Conservation (phyloP, 2,113 vertebrate species). For the Campylomormyrus numenius region DNA sequence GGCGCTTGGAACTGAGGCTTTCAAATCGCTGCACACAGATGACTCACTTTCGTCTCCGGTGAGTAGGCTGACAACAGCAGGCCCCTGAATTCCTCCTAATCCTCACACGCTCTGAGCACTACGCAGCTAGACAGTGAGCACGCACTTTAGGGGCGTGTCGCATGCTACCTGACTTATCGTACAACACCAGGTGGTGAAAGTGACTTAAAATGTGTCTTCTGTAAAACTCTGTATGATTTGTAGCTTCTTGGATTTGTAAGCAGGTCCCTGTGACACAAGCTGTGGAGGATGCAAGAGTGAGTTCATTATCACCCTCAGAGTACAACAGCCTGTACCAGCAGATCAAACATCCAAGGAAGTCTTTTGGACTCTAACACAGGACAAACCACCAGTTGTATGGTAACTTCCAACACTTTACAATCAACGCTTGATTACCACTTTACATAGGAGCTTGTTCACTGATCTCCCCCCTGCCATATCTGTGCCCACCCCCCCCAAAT, state of each 20-base stretch:
- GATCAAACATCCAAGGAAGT: neutral
- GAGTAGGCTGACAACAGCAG: conserved; percentile 1
- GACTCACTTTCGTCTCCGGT: neutral
- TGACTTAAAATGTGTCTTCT: neutral
- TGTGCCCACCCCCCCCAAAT: no score
- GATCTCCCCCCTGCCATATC: neutral
- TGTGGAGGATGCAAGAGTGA: neutral
- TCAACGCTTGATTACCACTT: no score
- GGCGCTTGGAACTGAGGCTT: neutral
- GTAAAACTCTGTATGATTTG: neutral
- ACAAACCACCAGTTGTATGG: neutral
- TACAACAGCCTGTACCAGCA: neutral
- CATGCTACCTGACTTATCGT: neutral
- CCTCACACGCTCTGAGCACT: neutral
- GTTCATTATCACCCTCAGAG: neutral
- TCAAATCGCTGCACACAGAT: neutral
- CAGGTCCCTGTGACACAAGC: neutral
- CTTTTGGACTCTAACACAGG: neutral
- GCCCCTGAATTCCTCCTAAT: neutral
- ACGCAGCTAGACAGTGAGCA: neutral
- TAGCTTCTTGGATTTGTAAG: neutral
- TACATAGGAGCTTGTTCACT: no score
- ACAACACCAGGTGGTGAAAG: neutral
- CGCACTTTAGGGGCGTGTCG: neutral
- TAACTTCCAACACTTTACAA: neutral